Conservation (phyloP, 2,113 vertebrate species). For the Okapia johnstoni region DNA sequence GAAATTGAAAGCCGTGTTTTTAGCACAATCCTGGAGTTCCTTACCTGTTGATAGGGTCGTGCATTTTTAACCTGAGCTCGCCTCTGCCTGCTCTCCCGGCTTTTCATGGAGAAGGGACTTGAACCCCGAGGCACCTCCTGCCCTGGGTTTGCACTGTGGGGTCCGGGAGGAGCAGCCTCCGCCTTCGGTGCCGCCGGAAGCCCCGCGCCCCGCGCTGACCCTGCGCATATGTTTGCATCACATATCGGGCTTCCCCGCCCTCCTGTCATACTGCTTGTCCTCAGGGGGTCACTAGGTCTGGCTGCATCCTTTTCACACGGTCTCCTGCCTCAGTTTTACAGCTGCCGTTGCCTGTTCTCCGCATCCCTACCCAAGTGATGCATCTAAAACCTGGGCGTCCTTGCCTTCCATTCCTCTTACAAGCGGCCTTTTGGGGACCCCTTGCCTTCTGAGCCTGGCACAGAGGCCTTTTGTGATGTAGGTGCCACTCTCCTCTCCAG, state of each 20-base stretch:
- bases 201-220: not conserved
- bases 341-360: not conserved
- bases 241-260: not conserved
- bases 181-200: not conserved
- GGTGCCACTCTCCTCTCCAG: not conserved
- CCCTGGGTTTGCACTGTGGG: not conserved
- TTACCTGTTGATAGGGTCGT: not conserved
- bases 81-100: not conserved
- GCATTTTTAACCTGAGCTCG: not conserved
- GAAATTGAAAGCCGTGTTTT: not conserved
- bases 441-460: not conserved
- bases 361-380: not conserved
- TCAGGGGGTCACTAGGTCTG: not conserved
- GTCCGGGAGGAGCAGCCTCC: not conserved
- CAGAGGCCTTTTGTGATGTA: not conserved
- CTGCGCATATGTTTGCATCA: accelerated
- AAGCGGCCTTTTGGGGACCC: not conserved
- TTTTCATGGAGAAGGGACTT: not conserved
- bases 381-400: not conserved
- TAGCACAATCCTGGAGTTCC: not conserved
- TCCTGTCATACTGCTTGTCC: not conserved
- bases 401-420: not conserved
- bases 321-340: not conserved
- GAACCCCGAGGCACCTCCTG: not conserved
- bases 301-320: not conserved